phyloP scores from a whole-genome alignment of 2,797 vertebrate species.

The Lepilemur septentrionalis region DNA sequence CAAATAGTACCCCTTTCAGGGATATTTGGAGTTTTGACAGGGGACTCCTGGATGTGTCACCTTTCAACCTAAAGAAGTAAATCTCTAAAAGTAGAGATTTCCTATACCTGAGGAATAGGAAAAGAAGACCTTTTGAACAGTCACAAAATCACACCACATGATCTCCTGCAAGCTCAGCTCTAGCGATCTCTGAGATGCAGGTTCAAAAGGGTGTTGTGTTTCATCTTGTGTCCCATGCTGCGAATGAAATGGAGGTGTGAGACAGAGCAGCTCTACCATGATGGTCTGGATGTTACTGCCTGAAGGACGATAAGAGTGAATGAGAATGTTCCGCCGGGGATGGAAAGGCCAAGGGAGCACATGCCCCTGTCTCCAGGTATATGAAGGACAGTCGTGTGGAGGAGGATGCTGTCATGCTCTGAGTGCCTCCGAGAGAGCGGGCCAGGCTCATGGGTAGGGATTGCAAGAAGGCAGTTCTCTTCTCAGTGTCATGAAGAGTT shows the following conservation, averaged over 20 bases:
- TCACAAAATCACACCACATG: background rate
- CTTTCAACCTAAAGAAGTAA: slow-evolving; percentile 14
- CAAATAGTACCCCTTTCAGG: background rate
- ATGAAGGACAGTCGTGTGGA: background rate
- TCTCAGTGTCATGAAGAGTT: background rate
- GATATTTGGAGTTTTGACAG: slow-evolving; percentile 24
- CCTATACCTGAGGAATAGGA: background rate
- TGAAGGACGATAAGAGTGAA: background rate
- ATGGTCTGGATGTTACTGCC: background rate
- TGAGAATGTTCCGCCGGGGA: background rate
- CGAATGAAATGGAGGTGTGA: background rate
- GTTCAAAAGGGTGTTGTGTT: background rate
- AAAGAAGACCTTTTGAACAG: background rate
- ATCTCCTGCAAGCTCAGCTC: background rate
- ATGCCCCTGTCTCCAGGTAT: background rate
- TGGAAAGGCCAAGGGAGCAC: background rate
- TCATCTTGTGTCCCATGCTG: background rate
- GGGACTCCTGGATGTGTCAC: background rate
- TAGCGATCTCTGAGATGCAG: background rate
- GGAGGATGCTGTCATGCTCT: background rate
- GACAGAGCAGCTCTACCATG: background rate
- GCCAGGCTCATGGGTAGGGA: background rate
- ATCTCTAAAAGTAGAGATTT: background rate
- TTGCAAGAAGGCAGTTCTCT: background rate
- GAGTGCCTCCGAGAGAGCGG: background rate